These are phyloP conservation scores for Trochalopteron elliotii DNA, from an alignment of 2,113 vertebrate genomes.

Conservation along the genomic window DNA sequence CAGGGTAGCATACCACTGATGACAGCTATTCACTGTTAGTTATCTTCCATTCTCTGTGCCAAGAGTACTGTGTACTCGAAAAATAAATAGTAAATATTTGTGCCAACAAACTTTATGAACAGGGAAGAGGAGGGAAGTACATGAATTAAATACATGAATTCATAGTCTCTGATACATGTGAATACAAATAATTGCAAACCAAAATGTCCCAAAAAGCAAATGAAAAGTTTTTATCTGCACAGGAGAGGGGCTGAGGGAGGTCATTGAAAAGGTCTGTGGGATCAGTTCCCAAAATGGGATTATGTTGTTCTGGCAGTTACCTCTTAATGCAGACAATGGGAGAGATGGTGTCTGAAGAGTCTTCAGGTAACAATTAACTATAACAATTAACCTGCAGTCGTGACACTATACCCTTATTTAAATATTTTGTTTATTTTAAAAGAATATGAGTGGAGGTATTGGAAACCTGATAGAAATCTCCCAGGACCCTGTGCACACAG, in stretches of 20 bases:
- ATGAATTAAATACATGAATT: not conserved
- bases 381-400: not conserved
- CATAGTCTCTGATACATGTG: not conserved
- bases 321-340: fast-evolving
- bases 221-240: not conserved
- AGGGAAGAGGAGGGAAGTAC: not conserved
- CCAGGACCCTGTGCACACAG: too few relatives aligned
- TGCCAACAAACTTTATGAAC: not conserved
- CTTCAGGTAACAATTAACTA: not conserved
- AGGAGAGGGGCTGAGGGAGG: not conserved
- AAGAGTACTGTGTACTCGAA: not conserved
- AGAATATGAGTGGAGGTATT: not conserved
- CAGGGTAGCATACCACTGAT: not conserved
- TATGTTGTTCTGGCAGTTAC: not conserved
- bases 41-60: not conserved
- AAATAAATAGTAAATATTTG: not conserved
- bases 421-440: not conserved
- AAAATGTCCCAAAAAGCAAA: not conserved
- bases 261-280: not conserved
- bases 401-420: not conserved
- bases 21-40: not conserved
- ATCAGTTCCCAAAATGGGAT: not conserved
- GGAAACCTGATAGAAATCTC: too few relatives aligned
- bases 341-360: not conserved
- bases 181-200: not conserved